Evolutionary conservation across 2,797 vertebrate species (phyloP), one percentile per base, ranked within the genome.

Genomic region (Chaenodraco wilsoni): DNA sequence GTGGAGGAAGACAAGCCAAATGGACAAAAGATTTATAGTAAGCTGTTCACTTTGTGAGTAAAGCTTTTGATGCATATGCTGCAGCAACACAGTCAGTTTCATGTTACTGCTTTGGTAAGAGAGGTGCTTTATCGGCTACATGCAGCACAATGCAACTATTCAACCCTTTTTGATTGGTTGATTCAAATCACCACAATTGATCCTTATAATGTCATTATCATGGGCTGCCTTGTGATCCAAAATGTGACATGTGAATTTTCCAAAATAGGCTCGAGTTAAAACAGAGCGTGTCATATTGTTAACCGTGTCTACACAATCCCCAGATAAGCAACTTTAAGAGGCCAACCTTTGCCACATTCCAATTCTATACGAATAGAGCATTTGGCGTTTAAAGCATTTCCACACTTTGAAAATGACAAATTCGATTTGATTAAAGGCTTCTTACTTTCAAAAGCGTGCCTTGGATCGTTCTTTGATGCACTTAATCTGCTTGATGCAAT

Each of bases 1-100:
- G 16, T 65, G 66, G 27, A 61, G 44, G 40, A 68, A 10, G 41
- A 70, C 50, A 10, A 71, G 77, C 68, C 65, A 82, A 86, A 72
- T 54, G 74, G 82, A 76, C 45, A 4, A 37, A 64, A 64, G 74
- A 86, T 84, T 86, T 79, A 84, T 5, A 49, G 50, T 74, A 80
- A 66, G 84, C 80, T 81, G 86, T 64, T 84, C 45, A 31, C 46
- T 83, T 72, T 66, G 59, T 52, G 63, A 77, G 68, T 58, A 31
- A 69, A 82, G 72, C 69, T 41, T 62, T 75, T 41, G 67, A 23
- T 83, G 59, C 76, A 81, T 81, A 79, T 81, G 84, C 68, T 83
- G 49, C 69, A 59, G 45, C 31, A 45, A 40, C 19, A 41, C 65
- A 59, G 62, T 84, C 87, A 82, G 74, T 76, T 71, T 74, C 51